These are phyloP conservation scores for Ips typographus DNA, from an alignment of 1,140 invertebrate species.

Conservation along the genomic window DNA sequence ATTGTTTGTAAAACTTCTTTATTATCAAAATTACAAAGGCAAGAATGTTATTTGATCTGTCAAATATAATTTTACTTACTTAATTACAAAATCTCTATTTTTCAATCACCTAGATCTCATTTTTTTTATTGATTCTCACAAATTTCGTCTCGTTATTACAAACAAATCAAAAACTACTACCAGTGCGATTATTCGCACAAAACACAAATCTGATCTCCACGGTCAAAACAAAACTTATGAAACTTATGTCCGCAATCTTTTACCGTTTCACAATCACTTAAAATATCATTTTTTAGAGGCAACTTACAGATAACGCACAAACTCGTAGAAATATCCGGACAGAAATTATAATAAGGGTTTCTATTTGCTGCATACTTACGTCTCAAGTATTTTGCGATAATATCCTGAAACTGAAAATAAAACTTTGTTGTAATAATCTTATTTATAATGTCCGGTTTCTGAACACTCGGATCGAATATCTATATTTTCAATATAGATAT, in stretches of 20 bases:
- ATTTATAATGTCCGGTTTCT: neutral
- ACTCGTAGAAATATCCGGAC: neutral
- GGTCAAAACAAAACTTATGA: conserved; percentile 42
- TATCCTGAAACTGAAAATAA: conserved; percentile 37
- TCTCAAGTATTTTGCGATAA: conserved; percentile 38
- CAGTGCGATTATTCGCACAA: conserved; percentile 13
- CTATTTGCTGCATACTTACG: conserved; percentile 35
- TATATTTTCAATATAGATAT: no score
- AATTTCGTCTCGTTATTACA: no score
- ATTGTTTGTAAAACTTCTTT: no score
- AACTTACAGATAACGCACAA: conserved; percentile 36
- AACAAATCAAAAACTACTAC: no score
- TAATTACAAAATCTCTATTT: neutral
- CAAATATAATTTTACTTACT: neutral
- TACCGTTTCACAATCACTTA: conserved; percentile 26
- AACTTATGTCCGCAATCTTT: conserved; percentile 40
- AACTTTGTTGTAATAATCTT: neutral
- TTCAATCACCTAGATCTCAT: no score
- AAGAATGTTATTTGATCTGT: no score
- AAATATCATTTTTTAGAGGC: conserved; percentile 39
- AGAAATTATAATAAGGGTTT: conserved; percentile 2
- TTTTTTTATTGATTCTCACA: no score
- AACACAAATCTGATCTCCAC: conserved; percentile 29
- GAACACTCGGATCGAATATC: neutral
- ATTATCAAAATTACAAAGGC: no score